Evolutionary conservation across 1,140 invertebrate species (phyloP), one percentile per base, ranked within the genome.

Genomic region (Ectropis grisescens): DNA sequence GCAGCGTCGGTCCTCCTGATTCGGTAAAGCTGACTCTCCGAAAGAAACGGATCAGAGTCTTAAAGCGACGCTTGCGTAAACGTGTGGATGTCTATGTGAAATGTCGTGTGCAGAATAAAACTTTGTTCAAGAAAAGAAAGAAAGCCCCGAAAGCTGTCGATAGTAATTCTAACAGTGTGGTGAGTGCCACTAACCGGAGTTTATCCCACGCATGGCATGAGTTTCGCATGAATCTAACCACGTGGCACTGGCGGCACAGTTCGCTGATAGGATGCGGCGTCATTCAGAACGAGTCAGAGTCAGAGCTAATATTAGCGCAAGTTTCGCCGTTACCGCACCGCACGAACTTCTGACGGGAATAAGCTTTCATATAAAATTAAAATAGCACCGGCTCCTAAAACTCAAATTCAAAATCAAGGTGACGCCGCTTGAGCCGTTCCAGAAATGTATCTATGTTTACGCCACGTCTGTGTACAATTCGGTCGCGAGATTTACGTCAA

Each of bases 361-460:
- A 64, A 39, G 61, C 65, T 75, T 72, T 67, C 58, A 49, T 52
- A 58, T 64, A 49, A 69, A 69, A 58, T 75, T 64, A 78, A 78
- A 78, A 80, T 80, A 78, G 67, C 66, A 58, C 59, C 40, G 46
- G 48, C 58, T 58, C 61, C 54, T 61, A 58, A 69, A 69, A 61
- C 51, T 57, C 62, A 65, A 48, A 61, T 74, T 80, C 72, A 78
- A 78, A 76, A 80, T 80, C 75, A 80, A 80, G 75, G 75, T 80
- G 69, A 80, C 60, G 60, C 41, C 58, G 65, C 59, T 67, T 70
- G 55, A 44, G 71, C 57, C 70, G 60, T 71, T 76, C 61, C 56
- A 58, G 62, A 68, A 59, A 72, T 64, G 67, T 49, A 58, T 30
- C 34, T 26, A 38, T 57, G 59, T 61, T 64, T 61, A 59, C 54